Percentiles rank a stretch among this genome's conserved stretches.
Conservation (phyloP, 2,888 invertebrate genomes). For the Agrotis puta region DNA sequence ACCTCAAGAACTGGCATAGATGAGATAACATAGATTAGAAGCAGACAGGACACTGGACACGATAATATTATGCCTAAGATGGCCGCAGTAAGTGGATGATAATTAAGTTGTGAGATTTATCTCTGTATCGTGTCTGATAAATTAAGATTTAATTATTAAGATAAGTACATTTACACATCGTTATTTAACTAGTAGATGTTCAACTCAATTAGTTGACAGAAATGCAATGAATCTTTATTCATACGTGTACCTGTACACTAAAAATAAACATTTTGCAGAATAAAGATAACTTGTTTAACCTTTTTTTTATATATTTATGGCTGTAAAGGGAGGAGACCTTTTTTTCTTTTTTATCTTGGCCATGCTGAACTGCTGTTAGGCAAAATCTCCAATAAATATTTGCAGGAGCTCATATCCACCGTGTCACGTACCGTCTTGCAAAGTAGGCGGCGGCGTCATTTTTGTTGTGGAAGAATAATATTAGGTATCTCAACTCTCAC, state of each 20-base stretch:
- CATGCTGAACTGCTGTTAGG: too few species aligned
- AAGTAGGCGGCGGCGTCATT: too few species aligned
- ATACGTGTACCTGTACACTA: neutral
- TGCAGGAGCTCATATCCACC: too few species aligned
- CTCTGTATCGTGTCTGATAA: conserved; percentile 21
- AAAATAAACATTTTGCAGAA: conserved; percentile 1
- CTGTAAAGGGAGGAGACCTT: too few species aligned
- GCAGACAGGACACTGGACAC: conserved; percentile 34
- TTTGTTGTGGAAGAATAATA: neutral
- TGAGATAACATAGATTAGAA: conserved; percentile 41
- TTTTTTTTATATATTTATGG: too few species aligned
- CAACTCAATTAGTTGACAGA: conserved; percentile 1
- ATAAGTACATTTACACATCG: conserved; percentile 25
- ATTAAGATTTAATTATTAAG: conserved; percentile 42
- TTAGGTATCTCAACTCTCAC: too few species aligned
- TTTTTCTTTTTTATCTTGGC: too few species aligned
- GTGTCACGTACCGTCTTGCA: too few species aligned
- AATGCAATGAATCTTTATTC: neutral
- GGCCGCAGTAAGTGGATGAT: conserved; percentile 7
- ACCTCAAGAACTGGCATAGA: conserved; percentile 49
- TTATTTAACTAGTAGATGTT: conserved; percentile 28
- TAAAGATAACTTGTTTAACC: too few species aligned
- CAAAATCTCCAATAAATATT: too few species aligned
- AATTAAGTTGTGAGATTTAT: conserved; percentile 19
- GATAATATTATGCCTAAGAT: conserved; percentile 45